phyloP scores from a whole-genome alignment of 2,888 invertebrate species.

The Tortrix viridana region DNA sequence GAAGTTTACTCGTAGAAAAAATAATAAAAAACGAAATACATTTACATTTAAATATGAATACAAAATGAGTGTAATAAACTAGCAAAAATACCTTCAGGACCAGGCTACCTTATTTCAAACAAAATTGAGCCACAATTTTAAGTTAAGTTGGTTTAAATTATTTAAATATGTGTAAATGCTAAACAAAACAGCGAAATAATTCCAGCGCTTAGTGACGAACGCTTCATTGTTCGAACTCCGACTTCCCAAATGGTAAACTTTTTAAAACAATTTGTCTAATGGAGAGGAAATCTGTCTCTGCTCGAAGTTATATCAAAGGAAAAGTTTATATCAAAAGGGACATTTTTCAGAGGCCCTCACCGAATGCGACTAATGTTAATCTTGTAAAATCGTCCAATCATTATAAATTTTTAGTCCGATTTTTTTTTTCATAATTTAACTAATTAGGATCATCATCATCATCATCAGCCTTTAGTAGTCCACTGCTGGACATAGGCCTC shows the following conservation, averaged over 20 bases:
- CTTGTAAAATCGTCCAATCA: conserved; percentile 20
- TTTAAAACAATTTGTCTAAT: conserved; percentile 68
- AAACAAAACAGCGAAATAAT: conserved; percentile 36
- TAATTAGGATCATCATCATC: too few relatives aligned
- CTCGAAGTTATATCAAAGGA: conserved; percentile 53
- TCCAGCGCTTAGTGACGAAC: conserved; percentile 50
- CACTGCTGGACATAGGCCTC: too few relatives aligned
- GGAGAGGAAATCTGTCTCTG: conserved; percentile 64
- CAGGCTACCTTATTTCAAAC: too few relatives aligned
- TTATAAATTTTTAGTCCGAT: conserved; percentile 25
- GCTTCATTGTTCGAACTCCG: conserved; percentile 53
- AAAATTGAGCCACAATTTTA: too few relatives aligned
- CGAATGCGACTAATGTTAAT: conserved; percentile 42
- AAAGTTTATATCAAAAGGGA: conserved; percentile 63
- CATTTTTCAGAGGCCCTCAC: conserved; percentile 43
- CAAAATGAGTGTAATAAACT: too few relatives aligned
- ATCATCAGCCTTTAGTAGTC: too few relatives aligned
- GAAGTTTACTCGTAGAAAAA: too few relatives aligned
- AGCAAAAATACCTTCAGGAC: too few relatives aligned
- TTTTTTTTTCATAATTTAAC: neutral
- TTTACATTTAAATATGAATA: too few relatives aligned
- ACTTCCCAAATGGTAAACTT: conserved; percentile 59
- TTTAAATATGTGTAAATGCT: neutral
- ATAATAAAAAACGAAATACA: too few relatives aligned
- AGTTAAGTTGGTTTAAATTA: neutral